Base-by-base conservation (phyloP, 1,140 invertebrate species). In the Sitobion miscanthi region DNA sequence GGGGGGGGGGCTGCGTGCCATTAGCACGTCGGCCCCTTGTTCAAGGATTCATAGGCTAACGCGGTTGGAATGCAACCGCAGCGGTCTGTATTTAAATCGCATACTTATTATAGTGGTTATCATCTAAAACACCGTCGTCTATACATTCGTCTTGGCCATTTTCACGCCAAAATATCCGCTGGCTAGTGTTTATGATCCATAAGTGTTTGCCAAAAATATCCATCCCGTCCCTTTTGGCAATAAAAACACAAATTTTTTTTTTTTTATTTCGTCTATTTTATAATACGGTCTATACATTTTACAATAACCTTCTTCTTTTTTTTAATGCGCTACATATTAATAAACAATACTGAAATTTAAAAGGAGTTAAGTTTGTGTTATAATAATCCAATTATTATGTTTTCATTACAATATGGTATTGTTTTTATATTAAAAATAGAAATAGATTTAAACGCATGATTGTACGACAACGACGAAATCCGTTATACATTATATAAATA, bases 1-100 rank as follows among this genome's bases (percentile, higher is more conserved):
- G 30, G 47, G 17, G 11, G 11, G 54, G 38, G 52, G 20, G 1
- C 11, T 25, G 35, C 8, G 25, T 77, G 38, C 89, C 42, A 77
- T 91, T 91, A 91, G 62, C 62, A 77, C 54, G 69, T 38, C 90
- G 69, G 83, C 77, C 42, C 25, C 57, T 83, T 38, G 30, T 52
- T 91, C 42, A 3, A 38, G 23, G 47, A 49, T 21, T 83, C 69
- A 2, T n/a, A 91, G n/a, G 62, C 69, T 14, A 7, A 62, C 90
- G n/a, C 42, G 42, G 42, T 83, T 77, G 9, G 52, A 91, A 30
- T 35, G 30, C n/a, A 20, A 83, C 47, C 90, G 90, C 54, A 87
- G 47, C 20, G 90, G 45, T 38, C 47, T 47, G 62, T 91, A 91
- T 91, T 91, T 91, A 91, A 91, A 91, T 91, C 69, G n/a, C 57